Base-by-base conservation (phyloP, 2,888 invertebrate genomes). In the Ophonus ardosiacus region DNA sequence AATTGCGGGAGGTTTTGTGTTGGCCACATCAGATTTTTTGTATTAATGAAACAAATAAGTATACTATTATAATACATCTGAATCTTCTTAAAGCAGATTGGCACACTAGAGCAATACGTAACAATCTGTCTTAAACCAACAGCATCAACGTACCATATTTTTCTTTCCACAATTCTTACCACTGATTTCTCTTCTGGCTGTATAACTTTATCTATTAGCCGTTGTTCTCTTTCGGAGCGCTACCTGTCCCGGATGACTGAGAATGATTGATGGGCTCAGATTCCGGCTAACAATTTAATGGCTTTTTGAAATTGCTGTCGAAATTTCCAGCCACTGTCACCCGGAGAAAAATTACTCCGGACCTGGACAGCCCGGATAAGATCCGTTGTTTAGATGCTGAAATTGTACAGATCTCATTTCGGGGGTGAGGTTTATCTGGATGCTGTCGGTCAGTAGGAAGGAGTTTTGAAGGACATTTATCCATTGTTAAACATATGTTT, bases 301-400 rank as follows among this genome's bases (percentile, higher is more conserved):
- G 83, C 83, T 83, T 83, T 83, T 76, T 83, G 83, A 83, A 83
- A 83, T 83, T 74, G 83, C 83, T 76, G 83, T 83, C 83, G 83
- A 82, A 82, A 82, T 68, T 71, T 71, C 82, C 56, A 7, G 13
- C 38, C 57, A 31, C 82, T 71, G 82, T 82, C 82, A 82, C 63
- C 68, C 24, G 24, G 57, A 82, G 76, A 83, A 76, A 83, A 83
- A 83, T 76, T 83, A 76, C 61, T 76, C 43, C 43, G 43, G 31
- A 6, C 31, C 43, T 10, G 43, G 43, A 8, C 43, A 51, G 6
- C 4, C 43, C 13, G 43, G 31, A 31, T 51, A 51, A 51, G 43
- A 51, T 51, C 13, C 43, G 43, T 51, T 51, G 43, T 51, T 51
- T 51, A 51, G 43, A 51, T 61, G 61, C n/a, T 18, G 1, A 10